phyloP scores from a whole-genome alignment of 2,113 vertebrate genomes.

The Hemiscyllium ocellatum region DNA sequence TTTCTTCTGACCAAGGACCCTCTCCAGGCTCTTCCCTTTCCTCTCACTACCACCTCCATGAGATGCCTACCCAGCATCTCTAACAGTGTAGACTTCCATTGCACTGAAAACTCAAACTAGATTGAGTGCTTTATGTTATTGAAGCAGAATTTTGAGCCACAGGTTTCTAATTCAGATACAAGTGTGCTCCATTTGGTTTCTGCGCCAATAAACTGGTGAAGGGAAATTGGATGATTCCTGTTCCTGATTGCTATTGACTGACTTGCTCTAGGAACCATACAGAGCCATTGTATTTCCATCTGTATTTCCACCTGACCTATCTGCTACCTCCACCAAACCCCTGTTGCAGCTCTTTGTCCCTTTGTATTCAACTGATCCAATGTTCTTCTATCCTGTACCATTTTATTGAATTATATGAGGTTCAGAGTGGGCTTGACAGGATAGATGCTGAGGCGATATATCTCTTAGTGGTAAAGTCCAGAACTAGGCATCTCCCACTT shows the following conservation, averaged over 20 bases:
- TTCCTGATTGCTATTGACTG: not conserved
- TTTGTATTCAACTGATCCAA: not conserved
- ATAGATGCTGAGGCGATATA: too few species aligned
- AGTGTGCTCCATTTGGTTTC: not conserved
- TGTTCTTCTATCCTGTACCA: not conserved
- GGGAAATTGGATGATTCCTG: not conserved
- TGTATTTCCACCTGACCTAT: not conserved
- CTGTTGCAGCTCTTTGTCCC: not conserved
- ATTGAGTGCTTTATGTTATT: not conserved
- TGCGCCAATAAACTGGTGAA: not conserved
- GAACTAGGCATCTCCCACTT: too few species aligned
- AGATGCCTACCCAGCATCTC: not conserved
- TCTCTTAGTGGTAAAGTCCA: too few species aligned
- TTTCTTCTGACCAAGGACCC: not conserved
- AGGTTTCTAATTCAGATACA: not conserved
- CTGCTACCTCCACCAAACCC: not conserved
- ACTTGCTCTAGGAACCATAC: not conserved
- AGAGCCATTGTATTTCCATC: not conserved
- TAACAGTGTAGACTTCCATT: not conserved
- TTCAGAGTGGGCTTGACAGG: too few species aligned
- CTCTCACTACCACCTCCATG: not conserved
- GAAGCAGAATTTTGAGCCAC: not conserved
- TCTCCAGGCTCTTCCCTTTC: too few species aligned
- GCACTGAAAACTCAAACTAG: not conserved
- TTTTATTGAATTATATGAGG: too few species aligned